These are phyloP conservation scores for Leptinotarsa defecta DNA, from an alignment of 1,140 invertebrate genomes.

Conservation along the genomic window DNA sequence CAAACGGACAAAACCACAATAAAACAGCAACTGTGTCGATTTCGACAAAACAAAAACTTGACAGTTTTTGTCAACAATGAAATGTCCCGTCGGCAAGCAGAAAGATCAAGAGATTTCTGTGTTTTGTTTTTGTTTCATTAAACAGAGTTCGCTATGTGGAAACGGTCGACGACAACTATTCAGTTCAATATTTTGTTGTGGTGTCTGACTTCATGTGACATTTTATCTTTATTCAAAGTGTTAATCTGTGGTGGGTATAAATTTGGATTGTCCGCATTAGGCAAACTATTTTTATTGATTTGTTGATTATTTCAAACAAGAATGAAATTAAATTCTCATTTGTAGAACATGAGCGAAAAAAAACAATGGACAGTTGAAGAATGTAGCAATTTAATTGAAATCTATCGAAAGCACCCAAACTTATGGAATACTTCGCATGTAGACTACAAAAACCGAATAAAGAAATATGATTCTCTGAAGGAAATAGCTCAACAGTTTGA, in stretches of 20 bases:
- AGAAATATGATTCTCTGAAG: conserved; percentile 10
- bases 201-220: too few species aligned
- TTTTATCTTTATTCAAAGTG: background rate
- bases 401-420: conserved; percentile 15
- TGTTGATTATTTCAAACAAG: conserved; percentile 12
- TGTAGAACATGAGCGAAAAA: conserved; percentile 11
- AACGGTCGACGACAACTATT: too few species aligned
- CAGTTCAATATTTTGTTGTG: too few species aligned
- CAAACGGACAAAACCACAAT: too few species aligned
- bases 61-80: too few species aligned
- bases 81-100: too few species aligned
- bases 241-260: background rate
- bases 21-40: too few species aligned
- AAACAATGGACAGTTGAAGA: conserved; percentile 18
- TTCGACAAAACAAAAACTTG: too few species aligned
- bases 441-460: conserved; percentile 15
- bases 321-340: background rate
- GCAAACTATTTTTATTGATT: conserved; percentile 2
- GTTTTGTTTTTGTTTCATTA: too few species aligned
- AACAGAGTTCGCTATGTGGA: too few species aligned
- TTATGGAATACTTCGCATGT: conserved; percentile 9
- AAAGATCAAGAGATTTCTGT: too few species aligned
- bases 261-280: background rate
- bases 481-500: conserved; percentile 13
- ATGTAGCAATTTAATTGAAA: conserved; percentile 12